Evolutionary conservation across 2,113 vertebrate species (phyloP), one percentile per base, ranked within the genome.

Genomic region (Bagarius yarrelli): DNA sequence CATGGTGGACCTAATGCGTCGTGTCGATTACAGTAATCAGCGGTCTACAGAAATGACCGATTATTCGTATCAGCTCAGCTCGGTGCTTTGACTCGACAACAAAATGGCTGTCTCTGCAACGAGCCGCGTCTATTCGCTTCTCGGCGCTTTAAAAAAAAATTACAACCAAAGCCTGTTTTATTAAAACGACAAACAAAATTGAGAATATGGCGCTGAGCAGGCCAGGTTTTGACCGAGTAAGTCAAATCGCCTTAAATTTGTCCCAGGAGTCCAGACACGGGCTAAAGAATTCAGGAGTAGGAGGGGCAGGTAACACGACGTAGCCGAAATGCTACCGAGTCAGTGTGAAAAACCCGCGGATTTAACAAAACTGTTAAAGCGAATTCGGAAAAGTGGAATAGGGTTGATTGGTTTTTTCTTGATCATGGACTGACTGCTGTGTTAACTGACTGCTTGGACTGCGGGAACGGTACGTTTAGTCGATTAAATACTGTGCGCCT

Each of bases 251-350:
- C 78, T 55, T 74, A 72, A 71, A 74, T 52, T 47, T 82, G 80
- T 83, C 78, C 76, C 50, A 53, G 59, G 74, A 76, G 79, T 79
- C 61, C 69, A 56, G 74, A 82, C 78, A 84, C 75, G 85, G 88
- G 87, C 86, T 88, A 86, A 90, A 85, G 81, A 81, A 73, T 89
- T 85, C 80, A 86, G 85, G 88, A 91, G 92, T 91, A 92, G 91
- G 91, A 93, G 92, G 91, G 92, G 92, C 92, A 69, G 89, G 78
- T 76, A 88, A 83, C 80, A 89, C 88, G 73, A 74, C 70, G 61
- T 69, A 79, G 66, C 78, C 55, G 66, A 30, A 55, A 81, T 66
- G 74, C 66, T 55, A 73, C 40, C 27, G 47, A 72, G 61, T 61
- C 27, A 16, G 56, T 55, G 76, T 47, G 47, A 13, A 25, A 78